Evolutionary conservation across 1,140 invertebrate genomes (phyloP), one percentile per base, ranked within the genome.

Genomic region (Rhopalosiphum maidis): DNA sequence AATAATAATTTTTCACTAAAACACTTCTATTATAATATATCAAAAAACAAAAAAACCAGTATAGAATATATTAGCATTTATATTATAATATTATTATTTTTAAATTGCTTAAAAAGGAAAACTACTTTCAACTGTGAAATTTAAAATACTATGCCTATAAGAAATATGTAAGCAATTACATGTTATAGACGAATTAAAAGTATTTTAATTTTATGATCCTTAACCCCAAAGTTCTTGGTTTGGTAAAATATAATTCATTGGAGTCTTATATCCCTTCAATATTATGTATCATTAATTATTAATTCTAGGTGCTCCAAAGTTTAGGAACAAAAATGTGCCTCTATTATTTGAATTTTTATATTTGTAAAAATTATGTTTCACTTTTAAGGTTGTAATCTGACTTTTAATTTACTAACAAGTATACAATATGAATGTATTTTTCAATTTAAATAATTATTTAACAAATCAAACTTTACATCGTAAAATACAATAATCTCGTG

Each of bases 1-100:
- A 68, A 77, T n/a, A 77, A 77, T n/a, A 5, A 30, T n/a, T 68
- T 60, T 21, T 77, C 15, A n/a, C 60, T 68, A 68, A 4, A 68
- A n/a, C 30, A 68, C 60, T 77, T 77, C n/a, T 68, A 68, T n/a
- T 68, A 68, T n/a, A n/a, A 68, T 68, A 68, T 68, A 68, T 68
- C 11, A 68, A 68, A n/a, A 60, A 60, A 60, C 30, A 77, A 15
- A n/a, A n/a, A 77, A 77, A n/a, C 15, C 4, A 15, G 30, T n/a
- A n/a, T 22, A 55, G 25, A 55, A 55, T 25, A 25, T 25, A 25
- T 68, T 68, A 30, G 30, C 7, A 68, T 68, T n/a, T 68, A 68
- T 30, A 68, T 68, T 68, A 25, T 68, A 68, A 18, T 68, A 30
- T 68, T 68, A 15, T 68, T 68, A n/a, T 68, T 68, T 68, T 68